These are phyloP conservation scores for Cecidostiba fungosa DNA, from an alignment of 2,888 invertebrate species.

Conservation along the genomic window DNA sequence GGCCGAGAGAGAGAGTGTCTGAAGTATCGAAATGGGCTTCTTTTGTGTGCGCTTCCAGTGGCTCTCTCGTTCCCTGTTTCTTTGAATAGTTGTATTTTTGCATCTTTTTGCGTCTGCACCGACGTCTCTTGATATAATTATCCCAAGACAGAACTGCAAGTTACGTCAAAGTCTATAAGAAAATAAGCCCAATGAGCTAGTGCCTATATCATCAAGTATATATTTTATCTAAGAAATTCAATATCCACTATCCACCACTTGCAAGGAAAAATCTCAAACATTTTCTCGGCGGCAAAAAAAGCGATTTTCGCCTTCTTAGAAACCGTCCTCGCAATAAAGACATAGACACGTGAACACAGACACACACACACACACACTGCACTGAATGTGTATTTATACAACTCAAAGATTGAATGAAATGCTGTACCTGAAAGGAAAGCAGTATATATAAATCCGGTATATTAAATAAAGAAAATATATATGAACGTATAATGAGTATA, in stretches of 20 bases:
- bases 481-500: constrained; percentile 50
- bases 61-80: too few species aligned
- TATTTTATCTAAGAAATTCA: background rate
- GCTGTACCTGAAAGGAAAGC: constrained; percentile 40
- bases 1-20: too few species aligned
- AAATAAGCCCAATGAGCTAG: background rate
- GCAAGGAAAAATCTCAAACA: background rate
- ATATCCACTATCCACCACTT: background rate
- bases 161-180: background rate
- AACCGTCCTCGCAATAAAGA: background rate
- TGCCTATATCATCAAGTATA: background rate
- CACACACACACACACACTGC: too few species aligned
- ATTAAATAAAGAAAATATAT: constrained; percentile 50
- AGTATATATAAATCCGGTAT: background rate
- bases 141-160: background rate
- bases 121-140: too few species aligned
- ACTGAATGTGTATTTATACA: background rate
- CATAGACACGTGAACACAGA: too few species aligned
- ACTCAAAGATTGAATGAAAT: constrained; percentile 41
- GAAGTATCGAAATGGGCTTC: too few species aligned
- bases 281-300: background rate
- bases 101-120: too few species aligned
- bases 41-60: too few species aligned
- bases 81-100: too few species aligned
- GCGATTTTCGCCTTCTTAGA: constrained; percentile 24